phyloP scores from a whole-genome alignment of 1,140 invertebrate species.

The Platorchestia sp. region DNA sequence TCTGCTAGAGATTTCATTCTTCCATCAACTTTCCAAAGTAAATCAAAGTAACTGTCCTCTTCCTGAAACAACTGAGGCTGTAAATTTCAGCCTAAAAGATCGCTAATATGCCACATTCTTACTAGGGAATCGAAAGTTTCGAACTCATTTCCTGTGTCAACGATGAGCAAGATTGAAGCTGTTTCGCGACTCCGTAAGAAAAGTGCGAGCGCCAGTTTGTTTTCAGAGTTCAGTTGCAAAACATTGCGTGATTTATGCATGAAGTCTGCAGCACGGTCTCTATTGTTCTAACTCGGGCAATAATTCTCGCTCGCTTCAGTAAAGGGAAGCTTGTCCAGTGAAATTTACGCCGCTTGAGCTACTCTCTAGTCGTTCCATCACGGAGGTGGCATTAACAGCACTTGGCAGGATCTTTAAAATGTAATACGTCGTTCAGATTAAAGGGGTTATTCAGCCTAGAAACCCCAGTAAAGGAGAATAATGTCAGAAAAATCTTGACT shows the following conservation, averaged over 20 bases:
- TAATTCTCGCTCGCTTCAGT: not conserved
- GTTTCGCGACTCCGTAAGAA: not conserved
- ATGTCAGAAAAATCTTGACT: not conserved
- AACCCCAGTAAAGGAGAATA: not conserved
- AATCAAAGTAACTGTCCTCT: not conserved
- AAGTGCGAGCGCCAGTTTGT: not conserved
- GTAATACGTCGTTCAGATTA: not conserved
- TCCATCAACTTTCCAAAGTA: not conserved
- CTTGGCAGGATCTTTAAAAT: not conserved
- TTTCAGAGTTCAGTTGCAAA: not conserved
- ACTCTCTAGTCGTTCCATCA: not conserved
- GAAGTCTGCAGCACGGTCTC: not conserved
- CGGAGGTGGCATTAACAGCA: not conserved
- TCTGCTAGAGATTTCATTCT: not conserved
- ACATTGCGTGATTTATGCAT: not conserved
- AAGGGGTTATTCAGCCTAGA: not conserved
- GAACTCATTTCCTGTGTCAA: not conserved
- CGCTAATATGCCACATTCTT: slow-evolving; percentile 7
- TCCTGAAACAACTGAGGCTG: not conserved
- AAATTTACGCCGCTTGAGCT: not conserved
- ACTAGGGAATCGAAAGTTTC: not conserved
- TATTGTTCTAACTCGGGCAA: not conserved
- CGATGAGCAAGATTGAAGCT: not conserved
- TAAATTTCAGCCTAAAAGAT: not conserved
- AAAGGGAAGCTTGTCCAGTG: not conserved